These are phyloP conservation scores for Echeneis naucrates DNA, from an alignment of 2,797 vertebrate species.

Conservation along the genomic window DNA sequence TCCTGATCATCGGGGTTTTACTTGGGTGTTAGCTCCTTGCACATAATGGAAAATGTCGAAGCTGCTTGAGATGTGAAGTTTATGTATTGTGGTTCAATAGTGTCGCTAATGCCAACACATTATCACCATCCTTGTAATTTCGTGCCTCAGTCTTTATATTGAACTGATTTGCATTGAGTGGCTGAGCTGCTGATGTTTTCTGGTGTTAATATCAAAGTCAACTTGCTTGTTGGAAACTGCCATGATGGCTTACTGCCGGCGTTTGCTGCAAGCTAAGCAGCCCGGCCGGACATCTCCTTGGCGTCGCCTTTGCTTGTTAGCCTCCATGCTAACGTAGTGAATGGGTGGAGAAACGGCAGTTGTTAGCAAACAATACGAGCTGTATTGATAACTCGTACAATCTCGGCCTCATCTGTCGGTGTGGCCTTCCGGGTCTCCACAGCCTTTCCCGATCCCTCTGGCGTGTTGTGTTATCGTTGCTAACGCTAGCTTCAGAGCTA, in stretches of 20 bases:
- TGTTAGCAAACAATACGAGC: conserved; percentile 62
- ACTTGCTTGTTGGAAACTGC: neutral
- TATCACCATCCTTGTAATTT: neutral
- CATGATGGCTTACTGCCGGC: conserved; percentile 29
- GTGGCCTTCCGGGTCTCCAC: conserved; percentile 68
- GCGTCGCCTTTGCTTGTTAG: conserved; percentile 34
- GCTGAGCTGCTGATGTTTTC: neutral
- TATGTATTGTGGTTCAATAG: neutral
- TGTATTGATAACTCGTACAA: conserved; percentile 21
- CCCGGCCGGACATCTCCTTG: conserved; percentile 30
- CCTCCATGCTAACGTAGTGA: conserved; percentile 48
- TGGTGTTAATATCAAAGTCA: no score
- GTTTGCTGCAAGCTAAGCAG: conserved; percentile 46
- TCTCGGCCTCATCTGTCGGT: conserved; percentile 37
- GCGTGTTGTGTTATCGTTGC: conserved; percentile 12
- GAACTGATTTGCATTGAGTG: neutral
- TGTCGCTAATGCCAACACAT: neutral
- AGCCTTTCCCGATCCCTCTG: conserved; percentile 3
- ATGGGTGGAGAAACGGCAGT: conserved; percentile 42
- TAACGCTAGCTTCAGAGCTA: conserved; percentile 31
- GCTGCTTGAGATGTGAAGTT: conserved; percentile 16
- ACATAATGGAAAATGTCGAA: neutral
- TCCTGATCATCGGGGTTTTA: rapidly evolving
- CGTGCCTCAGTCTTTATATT: conserved; percentile 12
- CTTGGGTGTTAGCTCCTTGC: neutral